Base-by-base conservation (phyloP, 2,888 invertebrate species). In the Clitarchus hookeri region DNA sequence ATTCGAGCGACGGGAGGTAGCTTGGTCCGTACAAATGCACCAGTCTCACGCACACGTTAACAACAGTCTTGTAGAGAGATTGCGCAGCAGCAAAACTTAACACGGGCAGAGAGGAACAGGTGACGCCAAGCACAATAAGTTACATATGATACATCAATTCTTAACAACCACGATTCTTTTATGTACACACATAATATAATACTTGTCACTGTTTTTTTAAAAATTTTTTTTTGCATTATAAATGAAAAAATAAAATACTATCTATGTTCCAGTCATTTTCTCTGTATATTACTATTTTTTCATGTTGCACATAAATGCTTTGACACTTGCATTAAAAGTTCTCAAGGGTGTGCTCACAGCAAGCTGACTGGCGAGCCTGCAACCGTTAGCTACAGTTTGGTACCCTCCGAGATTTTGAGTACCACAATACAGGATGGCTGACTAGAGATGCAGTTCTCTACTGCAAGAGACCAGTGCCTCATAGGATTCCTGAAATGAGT, bases 261-360 rank as follows among this genome's bases (percentile, higher is more conserved):
- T 65, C 65, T 65, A 65, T 65, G 13, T 65, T 65, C 65, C 19
- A 65, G 65, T 65, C 65, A 65, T 65, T 65, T 65, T 65, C 44
- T 83, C 54, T 86, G 19, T 80, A 82, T 84, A n/a, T 87, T 44
- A 83, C 85, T 65, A 77, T 83, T 80, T 85, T 53, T 78, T 84
- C 78, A 54, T 86, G 53, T 54, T 85, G 44, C 53, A 86, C 80
- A 65, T 84, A 84, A 80, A 85, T 84, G 23, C 77, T 84, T 48
- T 53, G 79, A 83, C n/a, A 65, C 80, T 65, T 19, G 65, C 65
- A n/a, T n/a, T 16, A n/a, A 65, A 65, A 19, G 65, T 65, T 65
- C 6, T n/a, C 19, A 19, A 19, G 65, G 65, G 65, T n/a, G 65
- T 19, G 65, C n/a, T 65, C 65, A 48, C 48, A 48, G 16, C 6